Percentiles rank a stretch among this genome's conserved stretches.
Evolutionary conservation across 2,888 invertebrate species (phyloP).

Genomic region (Oxyteleia sp.): DNA sequence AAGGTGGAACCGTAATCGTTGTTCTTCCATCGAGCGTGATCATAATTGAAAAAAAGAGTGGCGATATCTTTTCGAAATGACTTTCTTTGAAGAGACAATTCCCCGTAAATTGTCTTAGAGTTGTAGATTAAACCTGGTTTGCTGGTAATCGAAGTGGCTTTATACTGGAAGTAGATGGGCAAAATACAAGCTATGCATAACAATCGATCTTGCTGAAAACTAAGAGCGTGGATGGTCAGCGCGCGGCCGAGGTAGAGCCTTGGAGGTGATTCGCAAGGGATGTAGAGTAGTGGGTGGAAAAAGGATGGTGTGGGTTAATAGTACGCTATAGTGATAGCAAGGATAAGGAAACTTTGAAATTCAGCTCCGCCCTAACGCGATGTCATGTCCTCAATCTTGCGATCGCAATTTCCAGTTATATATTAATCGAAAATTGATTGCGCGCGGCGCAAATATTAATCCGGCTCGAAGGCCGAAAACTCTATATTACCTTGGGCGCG

Average conservation of each 20-base stretch:
- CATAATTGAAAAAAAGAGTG: conserved; percentile 57
- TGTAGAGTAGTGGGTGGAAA: conserved; percentile 70
- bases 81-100: conserved; percentile 84
- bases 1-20: conserved; percentile 2
- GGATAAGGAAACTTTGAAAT: conserved; percentile 62
- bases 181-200: conserved; percentile 88
- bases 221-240: conserved; percentile 86
- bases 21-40: conserved; percentile 14
- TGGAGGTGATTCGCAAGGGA: conserved; percentile 75
- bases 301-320: conserved; percentile 69
- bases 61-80: conserved; percentile 77
- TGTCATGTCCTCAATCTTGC: conserved; percentile 59
- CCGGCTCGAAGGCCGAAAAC: neutral
- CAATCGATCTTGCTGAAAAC: conserved; percentile 88
- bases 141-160: conserved; percentile 70
- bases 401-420: conserved; percentile 58
- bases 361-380: conserved; percentile 55
- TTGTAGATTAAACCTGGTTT: conserved; percentile 72
- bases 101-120: conserved; percentile 78
- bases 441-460: conserved; percentile 26
- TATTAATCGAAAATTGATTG: conserved; percentile 64
- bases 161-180: conserved; percentile 81
- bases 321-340: conserved; percentile 52
- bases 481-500: too few relatives aligned
- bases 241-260: conserved; percentile 80